Evolutionary conservation across 2,797 vertebrate species (phyloP).

Genomic region (Lutra lutra): DNA sequence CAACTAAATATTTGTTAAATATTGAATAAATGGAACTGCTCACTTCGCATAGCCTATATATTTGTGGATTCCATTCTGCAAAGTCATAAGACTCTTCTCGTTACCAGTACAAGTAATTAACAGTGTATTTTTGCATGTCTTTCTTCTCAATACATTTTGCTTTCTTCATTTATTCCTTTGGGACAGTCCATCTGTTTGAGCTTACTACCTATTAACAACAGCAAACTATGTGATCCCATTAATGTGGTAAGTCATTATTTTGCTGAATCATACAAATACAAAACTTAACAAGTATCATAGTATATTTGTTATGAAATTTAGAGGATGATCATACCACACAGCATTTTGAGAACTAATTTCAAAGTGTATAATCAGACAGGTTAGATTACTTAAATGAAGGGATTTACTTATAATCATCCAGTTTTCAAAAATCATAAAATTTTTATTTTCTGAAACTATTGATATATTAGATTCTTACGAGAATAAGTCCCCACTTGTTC

Average conservation of each 20-base stretch:
- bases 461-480: not conserved
- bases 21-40: not conserved
- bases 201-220: not conserved
- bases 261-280: not conserved
- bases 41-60: not conserved
- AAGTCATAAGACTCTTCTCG: not conserved
- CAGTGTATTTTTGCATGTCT: not conserved
- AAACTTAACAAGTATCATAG: slow-evolving; percentile 16
- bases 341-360: slow-evolving; percentile 2
- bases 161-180: slow-evolving; percentile 46
- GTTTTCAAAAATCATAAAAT: slow-evolving; percentile 25
- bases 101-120: not conserved
- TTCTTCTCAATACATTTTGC: slow-evolving; percentile 31
- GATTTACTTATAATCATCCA: slow-evolving; percentile 24
- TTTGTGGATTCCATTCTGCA: slow-evolving; percentile 9
- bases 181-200: not conserved
- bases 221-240: not conserved
- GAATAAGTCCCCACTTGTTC: slow-evolving; percentile 31
- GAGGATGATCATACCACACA: not conserved
- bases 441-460: slow-evolving; percentile 25
- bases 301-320: slow-evolving; percentile 28
- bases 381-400: slow-evolving; percentile 1
- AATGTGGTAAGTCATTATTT: not conserved
- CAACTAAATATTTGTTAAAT: not conserved
- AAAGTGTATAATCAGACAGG: not conserved